phyloP scores from a whole-genome alignment of 2,797 vertebrate genomes.

The Picus viridis region DNA sequence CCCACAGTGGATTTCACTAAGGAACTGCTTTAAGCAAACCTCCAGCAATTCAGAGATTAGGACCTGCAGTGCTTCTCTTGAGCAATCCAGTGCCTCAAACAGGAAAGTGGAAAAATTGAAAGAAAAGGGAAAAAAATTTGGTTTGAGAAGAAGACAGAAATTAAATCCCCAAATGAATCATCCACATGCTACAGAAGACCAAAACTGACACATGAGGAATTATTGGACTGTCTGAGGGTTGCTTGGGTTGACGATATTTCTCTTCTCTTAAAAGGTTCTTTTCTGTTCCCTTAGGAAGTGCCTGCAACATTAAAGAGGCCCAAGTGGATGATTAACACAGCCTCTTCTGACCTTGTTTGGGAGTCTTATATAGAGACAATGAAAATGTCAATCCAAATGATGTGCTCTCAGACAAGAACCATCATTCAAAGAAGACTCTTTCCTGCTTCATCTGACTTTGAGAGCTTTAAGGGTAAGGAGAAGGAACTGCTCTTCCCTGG shows the following conservation, averaged over 20 bases:
- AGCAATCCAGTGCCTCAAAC: background rate
- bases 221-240: background rate
- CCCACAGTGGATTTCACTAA: background rate
- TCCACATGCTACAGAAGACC: background rate
- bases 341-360: background rate
- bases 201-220: background rate
- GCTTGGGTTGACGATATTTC: background rate
- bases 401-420: background rate
- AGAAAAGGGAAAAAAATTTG: background rate
- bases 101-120: background rate
- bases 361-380: background rate
- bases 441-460: background rate
- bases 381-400: background rate
- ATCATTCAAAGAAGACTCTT: background rate
- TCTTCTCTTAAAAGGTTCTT: background rate
- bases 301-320: background rate
- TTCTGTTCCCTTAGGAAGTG: background rate
- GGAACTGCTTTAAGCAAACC: constrained; percentile 21
- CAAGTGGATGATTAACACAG: background rate
- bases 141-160: background rate
- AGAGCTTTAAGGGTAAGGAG: background rate
- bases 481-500: background rate
- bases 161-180: background rate
- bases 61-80: background rate
- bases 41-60: background rate